Evolutionary conservation across 1,140 invertebrate genomes (phyloP), one percentile per base, ranked within the genome.

Genomic region (Zaprionus capensis): DNA sequence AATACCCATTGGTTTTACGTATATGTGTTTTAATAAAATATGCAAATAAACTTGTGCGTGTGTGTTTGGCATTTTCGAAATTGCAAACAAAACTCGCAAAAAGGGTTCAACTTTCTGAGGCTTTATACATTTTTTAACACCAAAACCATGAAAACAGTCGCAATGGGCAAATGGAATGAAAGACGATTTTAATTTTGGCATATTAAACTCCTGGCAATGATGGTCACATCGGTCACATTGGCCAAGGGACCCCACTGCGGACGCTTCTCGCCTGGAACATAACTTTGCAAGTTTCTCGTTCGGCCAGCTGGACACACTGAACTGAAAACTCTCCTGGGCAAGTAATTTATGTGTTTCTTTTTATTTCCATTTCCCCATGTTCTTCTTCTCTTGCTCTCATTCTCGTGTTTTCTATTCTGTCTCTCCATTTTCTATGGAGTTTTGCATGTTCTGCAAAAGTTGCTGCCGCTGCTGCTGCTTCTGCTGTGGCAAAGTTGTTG

Each of bases 131-230:
- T 62, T 76, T 72, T 71, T 73, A 77, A 58, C 61, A 77, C 49
- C 71, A 67, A 34, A 34, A 31, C 31, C 31, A 31, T 31, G 31
- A 31, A 31, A 31, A 34, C 31, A 34, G 55, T 67, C 74, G 57
- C 64, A 68, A 38, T 51, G 56, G 26, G 64, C 46, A 77, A 63
- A 73, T 69, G 59, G 73, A 71, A 84, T 56, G 55, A 44, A 62
- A 78, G 67, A 72, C 82, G 44, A 69, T 79, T 81, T 83, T 83
- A 85, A 85, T 85, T 85, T 85, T 61, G 74, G 74, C 67, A 79
- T 85, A 81, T 81, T 78, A 81, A 64, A 72, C 61, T 26, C 24
- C 41, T 67, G 53, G 36, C 56, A 67, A 46, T 51, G 49, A 46
- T 53, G 64, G 31, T 38, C 55, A 17, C 38, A n/a, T 5, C 7